A percentile compares a stretch with the other conserved stretches of the same genome.
phyloP scores from a whole-genome alignment of 2,888 invertebrate genomes.

The Tinea pellionella region DNA sequence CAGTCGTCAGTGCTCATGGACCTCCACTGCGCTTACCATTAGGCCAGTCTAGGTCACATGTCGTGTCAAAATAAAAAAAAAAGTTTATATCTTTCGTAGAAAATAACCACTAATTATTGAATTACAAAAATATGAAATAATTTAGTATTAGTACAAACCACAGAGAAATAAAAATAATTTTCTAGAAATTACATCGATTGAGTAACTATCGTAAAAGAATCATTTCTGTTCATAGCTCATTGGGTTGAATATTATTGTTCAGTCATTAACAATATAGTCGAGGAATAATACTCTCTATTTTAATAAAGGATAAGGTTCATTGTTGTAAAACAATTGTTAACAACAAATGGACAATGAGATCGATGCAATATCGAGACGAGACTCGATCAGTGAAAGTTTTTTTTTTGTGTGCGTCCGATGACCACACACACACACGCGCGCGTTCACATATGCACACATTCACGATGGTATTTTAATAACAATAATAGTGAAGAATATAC shows the following conservation, averaged over 20 bases:
- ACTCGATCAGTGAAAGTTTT: not conserved
- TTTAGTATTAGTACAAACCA: no score
- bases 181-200: not conserved
- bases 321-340: not conserved
- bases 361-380: not conserved
- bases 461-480: no score
- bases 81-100: no score
- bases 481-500: no score
- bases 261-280: not conserved
- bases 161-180: not conserved
- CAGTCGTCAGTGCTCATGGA: no score
- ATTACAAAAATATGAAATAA: no score
- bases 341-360: not conserved
- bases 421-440: not conserved
- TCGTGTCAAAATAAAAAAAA: no score
- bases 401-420: not conserved
- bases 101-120: no score
- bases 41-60: no score
- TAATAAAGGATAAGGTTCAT: not conserved
- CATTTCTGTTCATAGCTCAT: no score
- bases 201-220: not conserved
- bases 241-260: no score
- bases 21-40: no score
- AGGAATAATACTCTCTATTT: not conserved
- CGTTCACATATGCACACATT: not conserved